Conservation (phyloP, 2,113 vertebrate genomes). For the Salvelinus namaycush region DNA sequence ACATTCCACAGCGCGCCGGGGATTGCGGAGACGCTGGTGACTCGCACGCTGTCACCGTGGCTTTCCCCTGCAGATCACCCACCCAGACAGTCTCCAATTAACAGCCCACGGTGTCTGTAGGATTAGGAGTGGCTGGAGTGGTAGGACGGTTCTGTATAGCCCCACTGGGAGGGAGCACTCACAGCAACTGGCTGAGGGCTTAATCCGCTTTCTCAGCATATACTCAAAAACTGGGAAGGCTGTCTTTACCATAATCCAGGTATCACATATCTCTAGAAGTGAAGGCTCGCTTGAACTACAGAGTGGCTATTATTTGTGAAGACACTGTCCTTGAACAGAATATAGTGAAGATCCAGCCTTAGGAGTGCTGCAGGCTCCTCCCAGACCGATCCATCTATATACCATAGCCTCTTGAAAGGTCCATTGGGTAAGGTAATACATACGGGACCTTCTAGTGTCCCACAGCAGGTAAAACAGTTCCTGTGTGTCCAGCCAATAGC, state of each 20-base stretch:
- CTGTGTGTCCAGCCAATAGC: not conserved
- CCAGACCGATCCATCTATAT: not conserved
- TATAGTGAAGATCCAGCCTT: not conserved
- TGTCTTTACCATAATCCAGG: slow-evolving; percentile 59
- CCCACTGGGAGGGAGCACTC: slow-evolving; percentile 35
- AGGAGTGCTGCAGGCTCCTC: not conserved
- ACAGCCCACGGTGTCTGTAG: slow-evolving; percentile 54
- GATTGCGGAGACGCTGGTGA: slow-evolving; percentile 51
- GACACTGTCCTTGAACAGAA: slow-evolving; percentile 4
- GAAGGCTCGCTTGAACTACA: slow-evolving; percentile 40
- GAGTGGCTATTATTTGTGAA: slow-evolving; percentile 26
- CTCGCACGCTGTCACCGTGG: slow-evolving; percentile 39
- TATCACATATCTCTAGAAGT: slow-evolving; percentile 55
- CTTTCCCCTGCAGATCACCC: slow-evolving; percentile 56
- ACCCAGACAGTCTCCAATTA: slow-evolving; percentile 55
- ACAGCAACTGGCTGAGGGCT: slow-evolving; percentile 57
- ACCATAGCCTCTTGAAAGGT: not conserved
- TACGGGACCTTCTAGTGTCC: not conserved
- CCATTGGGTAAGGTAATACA: not conserved
- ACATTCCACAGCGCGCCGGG: slow-evolving; percentile 54
- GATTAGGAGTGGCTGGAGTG: slow-evolving; percentile 52
- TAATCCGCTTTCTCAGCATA: slow-evolving; percentile 56
- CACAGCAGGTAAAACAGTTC: not conserved
- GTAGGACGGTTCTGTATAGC: slow-evolving; percentile 26
- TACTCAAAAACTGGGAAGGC: slow-evolving; percentile 36